phyloP scores from a whole-genome alignment of 2,113 vertebrate species.

The Anseranas semipalmata region DNA sequence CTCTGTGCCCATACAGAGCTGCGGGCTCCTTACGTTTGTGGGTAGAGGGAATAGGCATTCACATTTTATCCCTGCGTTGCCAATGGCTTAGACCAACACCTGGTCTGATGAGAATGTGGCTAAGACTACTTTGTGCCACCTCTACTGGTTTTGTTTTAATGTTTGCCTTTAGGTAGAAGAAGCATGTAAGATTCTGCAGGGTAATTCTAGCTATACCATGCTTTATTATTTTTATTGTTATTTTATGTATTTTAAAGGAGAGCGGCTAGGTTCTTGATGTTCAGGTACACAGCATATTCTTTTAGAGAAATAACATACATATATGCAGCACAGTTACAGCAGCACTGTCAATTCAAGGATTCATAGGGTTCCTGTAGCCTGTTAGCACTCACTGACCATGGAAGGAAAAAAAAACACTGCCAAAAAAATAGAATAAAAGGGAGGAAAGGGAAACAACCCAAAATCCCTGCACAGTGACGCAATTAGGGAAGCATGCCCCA shows the following conservation, averaged over 20 bases:
- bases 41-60: background rate
- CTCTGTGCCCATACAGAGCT: accelerated
- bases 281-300: background rate
- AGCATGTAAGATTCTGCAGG: background rate
- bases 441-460: background rate
- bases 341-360: background rate
- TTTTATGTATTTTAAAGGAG: background rate
- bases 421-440: background rate
- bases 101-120: background rate
- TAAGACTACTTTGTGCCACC: background rate
- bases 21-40: accelerated
- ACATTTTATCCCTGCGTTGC: background rate
- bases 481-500: background rate
- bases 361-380: background rate
- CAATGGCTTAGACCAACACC: background rate
- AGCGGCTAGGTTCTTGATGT: background rate
- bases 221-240: background rate
- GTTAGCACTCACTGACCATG: background rate
- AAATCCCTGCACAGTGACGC: background rate
- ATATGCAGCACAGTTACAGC: background rate
- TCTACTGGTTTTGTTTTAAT: background rate
- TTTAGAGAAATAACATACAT: background rate
- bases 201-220: background rate
- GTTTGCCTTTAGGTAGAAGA: background rate
- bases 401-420: background rate